Evolutionary conservation across 1,140 invertebrate species (phyloP), one percentile per base, ranked within the genome.

Genomic region (Bactericera cockerelli): DNA sequence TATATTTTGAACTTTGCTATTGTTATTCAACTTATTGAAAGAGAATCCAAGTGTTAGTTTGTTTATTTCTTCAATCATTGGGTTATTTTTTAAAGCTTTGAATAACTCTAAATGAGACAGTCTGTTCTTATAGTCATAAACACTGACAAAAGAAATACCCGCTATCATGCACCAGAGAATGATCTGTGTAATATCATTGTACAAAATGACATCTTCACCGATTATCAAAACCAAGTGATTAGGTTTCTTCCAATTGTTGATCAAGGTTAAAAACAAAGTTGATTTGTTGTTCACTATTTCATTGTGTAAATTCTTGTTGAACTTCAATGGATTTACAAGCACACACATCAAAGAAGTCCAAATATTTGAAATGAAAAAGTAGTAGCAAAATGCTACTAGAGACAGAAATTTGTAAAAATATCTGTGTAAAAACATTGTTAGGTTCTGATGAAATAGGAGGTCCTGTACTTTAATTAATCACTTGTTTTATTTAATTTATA

Each of bases 1-100:
- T n/a, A n/a, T n/a, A n/a, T n/a, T n/a, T 31, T 31, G 28, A 6
- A 13, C 13, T 31, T 31, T 31, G 4, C 4, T 6, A 13, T 31
- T 31, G 4, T 4, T 6, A 31, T 4, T 31, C 13, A 31, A 31
- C 13, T 49, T 49, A n/a, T 22, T 49, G 22, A 49, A 49, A 8
- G 42, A 49, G 19, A 56, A 56, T 56, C 22, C 26, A 2, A 59
- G 13, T 26, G 42, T 21, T 55, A 26, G 49, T 55, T 57, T 56
- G 11, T 25, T 58, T 13, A 58, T 38, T 24, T 16, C 4, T 19
- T 58, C 16, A 21, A 57, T 8, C 24, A 57, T 38, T 33, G 13
- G 11, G 38, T 57, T 38, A 11, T 26, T n/a, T 13, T 57, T 57
- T 16, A 36, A 38, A 19, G 31, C 24, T 36, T 31, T 49, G 6